Conservation (phyloP, 2,797 vertebrate genomes). For the Cossypha heuglini region DNA sequence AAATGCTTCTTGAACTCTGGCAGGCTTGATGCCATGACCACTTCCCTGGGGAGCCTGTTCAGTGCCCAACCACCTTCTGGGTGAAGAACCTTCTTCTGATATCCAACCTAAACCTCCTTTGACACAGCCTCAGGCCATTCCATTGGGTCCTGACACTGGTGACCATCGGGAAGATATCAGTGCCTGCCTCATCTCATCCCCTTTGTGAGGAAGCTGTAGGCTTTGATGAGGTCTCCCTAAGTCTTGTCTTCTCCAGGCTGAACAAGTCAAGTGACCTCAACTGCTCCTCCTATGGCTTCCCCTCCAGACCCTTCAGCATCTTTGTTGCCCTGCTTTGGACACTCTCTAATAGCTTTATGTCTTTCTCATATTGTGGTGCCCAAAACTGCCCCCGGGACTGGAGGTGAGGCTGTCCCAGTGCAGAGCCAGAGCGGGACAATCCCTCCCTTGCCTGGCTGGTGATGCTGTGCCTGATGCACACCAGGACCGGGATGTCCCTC, state of each 20-base stretch:
- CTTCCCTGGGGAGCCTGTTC: not conserved
- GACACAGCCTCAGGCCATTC: not conserved
- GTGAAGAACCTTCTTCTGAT: not conserved
- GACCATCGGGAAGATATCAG: not conserved
- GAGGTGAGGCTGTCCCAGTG: rapidly evolving
- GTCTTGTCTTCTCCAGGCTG: not conserved
- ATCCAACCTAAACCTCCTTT: not conserved
- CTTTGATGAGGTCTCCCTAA: not conserved
- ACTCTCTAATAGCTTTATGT: not conserved
- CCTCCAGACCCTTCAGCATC: not conserved
- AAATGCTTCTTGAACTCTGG: not conserved
- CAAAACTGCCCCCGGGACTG: not conserved
- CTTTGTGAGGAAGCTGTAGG: not conserved
- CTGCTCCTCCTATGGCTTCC: rapidly evolving
- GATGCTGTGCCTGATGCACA: not conserved
- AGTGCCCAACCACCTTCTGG: rapidly evolving
- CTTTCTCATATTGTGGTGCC: not conserved
- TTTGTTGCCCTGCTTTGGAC: not conserved
- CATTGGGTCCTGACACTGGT: not conserved
- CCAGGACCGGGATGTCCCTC: not conserved
- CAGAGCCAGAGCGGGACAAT: not conserved
- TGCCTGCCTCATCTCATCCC: not conserved
- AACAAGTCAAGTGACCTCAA: not conserved
- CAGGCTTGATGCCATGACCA: not conserved
- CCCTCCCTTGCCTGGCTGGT: rapidly evolving